These are phyloP conservation scores for Bettongia penicillata DNA, from an alignment of 2,113 vertebrate species.

Conservation along the genomic window DNA sequence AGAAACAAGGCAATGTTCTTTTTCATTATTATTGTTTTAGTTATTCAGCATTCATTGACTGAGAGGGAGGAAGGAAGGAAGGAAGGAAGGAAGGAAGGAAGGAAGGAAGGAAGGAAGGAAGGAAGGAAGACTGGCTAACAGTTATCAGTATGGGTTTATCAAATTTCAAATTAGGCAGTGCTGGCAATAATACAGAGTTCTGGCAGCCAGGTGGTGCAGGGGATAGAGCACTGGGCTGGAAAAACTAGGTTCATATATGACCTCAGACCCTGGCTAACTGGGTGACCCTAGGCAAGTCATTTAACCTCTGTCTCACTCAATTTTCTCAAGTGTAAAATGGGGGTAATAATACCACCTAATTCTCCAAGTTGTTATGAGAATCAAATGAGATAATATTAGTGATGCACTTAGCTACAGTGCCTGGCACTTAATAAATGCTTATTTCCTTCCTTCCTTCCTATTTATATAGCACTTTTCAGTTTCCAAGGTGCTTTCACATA, in stretches of 20 bases:
- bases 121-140: neutral
- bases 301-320: too few relatives aligned
- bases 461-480: neutral
- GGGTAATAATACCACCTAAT: neutral
- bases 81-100: neutral
- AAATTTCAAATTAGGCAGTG: neutral
- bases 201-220: neutral
- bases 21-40: neutral
- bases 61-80: too few relatives aligned
- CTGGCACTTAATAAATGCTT: neutral
- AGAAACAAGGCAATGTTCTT: constrained; percentile 27
- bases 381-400: neutral
- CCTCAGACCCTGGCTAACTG: neutral
- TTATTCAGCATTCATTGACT: neutral
- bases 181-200: neutral
- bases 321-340: neutral
- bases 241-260: neutral
- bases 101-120: neutral
- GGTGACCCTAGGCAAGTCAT: neutral
- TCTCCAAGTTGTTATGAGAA: neutral
- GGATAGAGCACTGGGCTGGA: neutral
- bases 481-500: neutral
- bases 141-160: neutral
- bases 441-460: neutral
- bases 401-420: neutral